Evolutionary conservation across 2,797 vertebrate genomes (phyloP), one percentile per base, ranked within the genome.

Genomic region (Denticeps clupeoides): DNA sequence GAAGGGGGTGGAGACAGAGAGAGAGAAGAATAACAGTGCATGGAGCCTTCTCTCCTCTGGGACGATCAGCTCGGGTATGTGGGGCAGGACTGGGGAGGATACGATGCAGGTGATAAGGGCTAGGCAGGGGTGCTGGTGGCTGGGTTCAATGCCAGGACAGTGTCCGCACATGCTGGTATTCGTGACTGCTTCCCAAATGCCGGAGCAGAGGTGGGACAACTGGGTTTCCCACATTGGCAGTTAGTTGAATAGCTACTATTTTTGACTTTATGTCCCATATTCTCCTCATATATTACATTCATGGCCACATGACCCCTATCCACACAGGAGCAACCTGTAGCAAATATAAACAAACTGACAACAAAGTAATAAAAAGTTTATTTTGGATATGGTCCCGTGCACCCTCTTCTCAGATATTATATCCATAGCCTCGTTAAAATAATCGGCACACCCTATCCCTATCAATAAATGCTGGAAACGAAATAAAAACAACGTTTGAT

Each of bases 81-180:
- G 25, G 7, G 22, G 49, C 48, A 52, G 40, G 25, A 27, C 35
- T 55, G 54, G 29, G 40, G 43, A 41, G 47, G 55, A 60, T 47
- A 50, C 10, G 49, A 64, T 64, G 48, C 44, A 51, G 56, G 63
- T 15, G 59, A 65, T 65, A 58, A 62, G 63, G 63, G 63, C 22
- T 33, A 6, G 37, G 26, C 47, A 47, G 18, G 55, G 25, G 50
- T 43, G 53, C 48, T 47, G 56, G 40, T 38, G 45, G 44, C 41
- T 52, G 60, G 59, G 63, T 62, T 62, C 63, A 65, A 50, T 48
- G 59, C 56, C 53, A 52, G 45, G 28, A 49, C 55, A 54, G 22
- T 35, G 40, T 60, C 46, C 51, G 45, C 18, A 13, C 47, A 66
- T 66, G 64, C 64, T 60, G 64, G 64, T 66, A 60, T 66, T 66